phyloP scores from a whole-genome alignment of 2,888 invertebrate species.

The Linnaemya vulpina region DNA sequence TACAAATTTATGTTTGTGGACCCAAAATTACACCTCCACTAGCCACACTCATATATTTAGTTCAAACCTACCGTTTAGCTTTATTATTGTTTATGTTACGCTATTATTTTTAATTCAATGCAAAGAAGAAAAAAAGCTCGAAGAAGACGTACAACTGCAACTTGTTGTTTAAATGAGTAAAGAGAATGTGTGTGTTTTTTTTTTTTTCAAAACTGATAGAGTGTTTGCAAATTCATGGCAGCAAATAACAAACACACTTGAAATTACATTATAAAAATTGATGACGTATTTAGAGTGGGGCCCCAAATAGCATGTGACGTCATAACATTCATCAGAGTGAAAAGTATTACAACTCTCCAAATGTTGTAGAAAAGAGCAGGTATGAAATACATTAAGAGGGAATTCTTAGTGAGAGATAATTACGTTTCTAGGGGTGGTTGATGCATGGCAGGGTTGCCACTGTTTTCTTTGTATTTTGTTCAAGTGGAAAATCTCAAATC shows the following conservation, averaged over 20 bases:
- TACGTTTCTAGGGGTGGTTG: constrained; percentile 10
- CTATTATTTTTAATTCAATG: constrained; percentile 30
- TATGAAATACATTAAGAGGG: not conserved
- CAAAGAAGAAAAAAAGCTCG: constrained; percentile 5
- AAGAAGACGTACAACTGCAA: constrained; percentile 70
- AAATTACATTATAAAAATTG: constrained; percentile 27
- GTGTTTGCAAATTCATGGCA: constrained; percentile 15
- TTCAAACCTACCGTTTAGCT: not conserved
- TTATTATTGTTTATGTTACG: constrained; percentile 11
- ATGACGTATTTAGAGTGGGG: constrained; percentile 63
- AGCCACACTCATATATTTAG: not conserved
- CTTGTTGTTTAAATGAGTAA: constrained; percentile 64
- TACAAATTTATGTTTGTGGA: not conserved
- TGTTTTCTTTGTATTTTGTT: not conserved
- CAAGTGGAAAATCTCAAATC: not conserved
- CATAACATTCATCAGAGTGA: constrained; percentile 56
- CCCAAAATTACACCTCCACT: not conserved
- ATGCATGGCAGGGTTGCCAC: not conserved
- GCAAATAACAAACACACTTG: constrained; percentile 20
- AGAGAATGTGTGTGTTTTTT: not conserved
- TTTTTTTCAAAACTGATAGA: not conserved
- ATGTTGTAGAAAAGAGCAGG: not conserved
- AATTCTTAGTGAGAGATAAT: not conserved
- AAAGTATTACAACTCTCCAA: constrained; percentile 11
- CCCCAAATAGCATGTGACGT: constrained; percentile 57